Conservation (phyloP, 37 sponge, comb jelly and placozoan genomes). For the Aplysina aerophoba region DNA sequence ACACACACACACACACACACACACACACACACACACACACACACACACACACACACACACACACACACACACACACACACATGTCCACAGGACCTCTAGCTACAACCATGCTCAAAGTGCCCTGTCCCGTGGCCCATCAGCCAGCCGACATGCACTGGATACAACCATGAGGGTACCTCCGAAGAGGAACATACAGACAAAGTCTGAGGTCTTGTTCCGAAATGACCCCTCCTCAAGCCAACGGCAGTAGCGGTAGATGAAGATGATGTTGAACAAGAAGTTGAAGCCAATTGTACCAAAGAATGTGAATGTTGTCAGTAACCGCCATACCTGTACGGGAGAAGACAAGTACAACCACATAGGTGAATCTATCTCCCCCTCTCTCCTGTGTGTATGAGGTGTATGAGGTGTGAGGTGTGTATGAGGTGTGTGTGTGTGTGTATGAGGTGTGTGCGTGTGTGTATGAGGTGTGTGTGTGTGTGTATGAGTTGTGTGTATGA, state of each 20-base stretch:
- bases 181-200: constrained; percentile 87
- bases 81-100: too few species aligned
- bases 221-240: constrained; percentile 96
- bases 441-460: too few species aligned
- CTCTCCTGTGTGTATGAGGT: too few species aligned
- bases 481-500: too few species aligned
- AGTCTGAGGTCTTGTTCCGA: constrained; percentile 88
- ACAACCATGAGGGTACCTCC: constrained; percentile 85
- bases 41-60: too few species aligned
- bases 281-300: constrained; percentile 93
- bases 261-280: constrained; percentile 98
- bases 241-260: constrained; percentile 95
- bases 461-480: too few species aligned
- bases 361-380: too few species aligned
- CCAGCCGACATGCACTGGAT: constrained; percentile 21
- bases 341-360: background rate
- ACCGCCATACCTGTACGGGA: constrained; percentile 87
- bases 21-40: too few species aligned
- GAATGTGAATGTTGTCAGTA: constrained; percentile 91
- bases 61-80: too few species aligned
- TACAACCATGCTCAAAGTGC: too few species aligned
- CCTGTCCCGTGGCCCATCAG: background rate
- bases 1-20: background rate
- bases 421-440: too few species aligned
- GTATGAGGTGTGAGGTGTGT: too few species aligned